Conservation (phyloP, 2,888 invertebrate genomes). For the Eristalis tenax region DNA sequence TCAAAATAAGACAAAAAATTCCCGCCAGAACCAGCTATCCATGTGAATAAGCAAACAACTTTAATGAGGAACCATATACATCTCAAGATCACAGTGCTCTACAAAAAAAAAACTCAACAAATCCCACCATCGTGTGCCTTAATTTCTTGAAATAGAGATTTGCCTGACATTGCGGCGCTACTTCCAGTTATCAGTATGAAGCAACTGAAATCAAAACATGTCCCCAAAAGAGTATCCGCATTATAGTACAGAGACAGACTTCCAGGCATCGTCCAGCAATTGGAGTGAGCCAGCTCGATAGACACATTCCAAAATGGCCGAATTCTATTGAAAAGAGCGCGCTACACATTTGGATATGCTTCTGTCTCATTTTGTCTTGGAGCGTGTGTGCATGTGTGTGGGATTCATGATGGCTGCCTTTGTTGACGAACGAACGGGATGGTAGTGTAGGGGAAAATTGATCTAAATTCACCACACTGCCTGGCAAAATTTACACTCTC, state of each 20-base stretch:
- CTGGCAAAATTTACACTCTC: slow-evolving; percentile 13
- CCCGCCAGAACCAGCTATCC: background rate
- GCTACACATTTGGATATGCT: background rate
- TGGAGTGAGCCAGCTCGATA: slow-evolving; percentile 27
- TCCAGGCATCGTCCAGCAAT: background rate
- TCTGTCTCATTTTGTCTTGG: background rate
- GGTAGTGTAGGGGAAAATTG: slow-evolving; percentile 46
- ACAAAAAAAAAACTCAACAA: background rate
- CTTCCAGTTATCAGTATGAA: background rate
- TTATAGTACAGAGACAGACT: background rate
- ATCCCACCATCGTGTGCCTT: background rate
- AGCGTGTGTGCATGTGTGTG: background rate
- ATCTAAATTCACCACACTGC: slow-evolving; percentile 60
- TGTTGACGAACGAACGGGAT: slow-evolving; percentile 29
- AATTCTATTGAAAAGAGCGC: slow-evolving; percentile 38
- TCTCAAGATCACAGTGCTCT: background rate
- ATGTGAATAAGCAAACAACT: background rate
- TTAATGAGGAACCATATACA: background rate
- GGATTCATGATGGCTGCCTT: slow-evolving; percentile 64
- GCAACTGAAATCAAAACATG: background rate
- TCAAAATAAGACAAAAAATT: background rate
- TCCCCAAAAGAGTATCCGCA: background rate
- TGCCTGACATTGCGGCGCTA: background rate
- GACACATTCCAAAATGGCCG: slow-evolving; percentile 59
- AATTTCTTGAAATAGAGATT: background rate